A percentile compares a stretch with the other conserved stretches of the same genome.
phyloP scores from a whole-genome alignment of 2,888 invertebrate species.

The Tenthredo livida region DNA sequence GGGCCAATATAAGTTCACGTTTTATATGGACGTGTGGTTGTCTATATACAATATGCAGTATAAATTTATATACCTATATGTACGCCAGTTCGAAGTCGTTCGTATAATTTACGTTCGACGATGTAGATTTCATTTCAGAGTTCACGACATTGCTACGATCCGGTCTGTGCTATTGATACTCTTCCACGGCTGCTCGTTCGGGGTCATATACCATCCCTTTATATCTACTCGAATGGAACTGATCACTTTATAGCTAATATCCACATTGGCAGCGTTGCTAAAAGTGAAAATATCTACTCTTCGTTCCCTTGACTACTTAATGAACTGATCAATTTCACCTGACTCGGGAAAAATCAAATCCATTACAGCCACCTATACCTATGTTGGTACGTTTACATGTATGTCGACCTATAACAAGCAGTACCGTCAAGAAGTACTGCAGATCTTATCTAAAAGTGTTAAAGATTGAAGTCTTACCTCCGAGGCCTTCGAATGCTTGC shows the following conservation, averaged over 20 bases:
- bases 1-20: conserved; percentile 24
- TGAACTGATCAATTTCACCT: neutral
- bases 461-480: conserved; percentile 5
- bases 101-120: conserved; percentile 31
- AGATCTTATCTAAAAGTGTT: neutral
- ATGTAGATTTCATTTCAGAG: conserved; percentile 27
- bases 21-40: conserved; percentile 15
- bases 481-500: conserved; percentile 22
- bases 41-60: neutral
- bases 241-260: conserved; percentile 6
- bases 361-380: no score
- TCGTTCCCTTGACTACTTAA: neutral
- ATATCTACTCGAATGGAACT: neutral
- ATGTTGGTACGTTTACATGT: no score
- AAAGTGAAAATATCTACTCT: neutral
- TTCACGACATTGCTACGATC: conserved; percentile 32
- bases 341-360: neutral
- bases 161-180: conserved; percentile 27
- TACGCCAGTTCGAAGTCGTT: conserved; percentile 7
- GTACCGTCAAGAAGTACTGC: neutral
- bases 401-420: neutral
- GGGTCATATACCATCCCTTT: neutral
- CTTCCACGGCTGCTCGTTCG: neutral
- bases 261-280: neutral
- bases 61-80: conserved; percentile 29